A percentile compares a stretch with the other conserved stretches of the same genome.
Conservation (phyloP, 2,113 vertebrate genomes). For the Leptosomus discolor region DNA sequence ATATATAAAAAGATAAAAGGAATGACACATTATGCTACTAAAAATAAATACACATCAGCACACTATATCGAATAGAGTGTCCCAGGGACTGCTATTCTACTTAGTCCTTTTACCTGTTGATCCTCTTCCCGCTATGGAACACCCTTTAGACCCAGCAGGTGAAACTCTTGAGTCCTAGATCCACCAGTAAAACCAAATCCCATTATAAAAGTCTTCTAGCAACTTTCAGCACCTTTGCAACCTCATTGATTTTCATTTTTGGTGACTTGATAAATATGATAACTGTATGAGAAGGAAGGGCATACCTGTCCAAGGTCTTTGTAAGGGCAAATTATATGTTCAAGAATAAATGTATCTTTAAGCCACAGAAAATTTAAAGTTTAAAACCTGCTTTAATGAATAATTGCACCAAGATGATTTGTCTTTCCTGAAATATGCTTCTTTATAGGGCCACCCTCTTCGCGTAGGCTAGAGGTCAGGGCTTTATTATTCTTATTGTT, state of each 20-base stretch:
- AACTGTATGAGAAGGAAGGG: neutral
- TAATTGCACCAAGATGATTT: neutral
- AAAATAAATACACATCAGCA: neutral
- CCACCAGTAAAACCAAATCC: neutral
- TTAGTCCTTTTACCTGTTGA: neutral
- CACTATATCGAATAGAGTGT: neutral
- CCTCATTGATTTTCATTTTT: neutral
- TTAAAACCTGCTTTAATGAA: neutral
- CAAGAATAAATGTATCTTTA: neutral
- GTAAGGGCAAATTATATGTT: neutral
- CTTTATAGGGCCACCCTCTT: neutral
- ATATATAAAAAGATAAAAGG: neutral
- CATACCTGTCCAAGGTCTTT: neutral
- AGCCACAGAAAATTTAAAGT: neutral
- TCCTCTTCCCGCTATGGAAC: neutral
- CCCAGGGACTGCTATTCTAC: neutral
- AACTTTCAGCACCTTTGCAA: neutral
- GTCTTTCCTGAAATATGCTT: neutral
- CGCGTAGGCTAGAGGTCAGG: neutral
- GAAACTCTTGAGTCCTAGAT: neutral
- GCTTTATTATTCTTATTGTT: neutral
- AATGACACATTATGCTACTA: neutral
- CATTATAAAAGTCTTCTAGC: neutral
- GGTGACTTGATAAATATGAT: neutral
- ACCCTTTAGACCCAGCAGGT: neutral